A percentile compares a stretch with the other conserved stretches of the same genome.
These are phyloP conservation scores for Ctenodactylus gundi DNA, from an alignment of 2,113 vertebrate genomes.

Conservation along the genomic window DNA sequence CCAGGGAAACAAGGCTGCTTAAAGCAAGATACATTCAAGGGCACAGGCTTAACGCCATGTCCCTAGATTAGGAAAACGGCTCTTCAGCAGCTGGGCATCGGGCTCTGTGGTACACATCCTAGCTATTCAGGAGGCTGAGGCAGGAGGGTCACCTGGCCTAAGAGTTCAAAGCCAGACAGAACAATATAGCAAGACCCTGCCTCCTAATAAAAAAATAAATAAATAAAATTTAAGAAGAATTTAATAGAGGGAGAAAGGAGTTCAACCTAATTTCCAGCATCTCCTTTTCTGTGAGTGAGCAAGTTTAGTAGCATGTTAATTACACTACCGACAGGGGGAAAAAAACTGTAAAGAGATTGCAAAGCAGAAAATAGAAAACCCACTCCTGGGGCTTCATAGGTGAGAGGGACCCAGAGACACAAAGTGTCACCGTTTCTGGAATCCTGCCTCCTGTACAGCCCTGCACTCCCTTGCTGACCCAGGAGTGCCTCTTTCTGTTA, in stretches of 20 bases:
- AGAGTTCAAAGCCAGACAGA: background rate
- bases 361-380: slow-evolving; percentile 28
- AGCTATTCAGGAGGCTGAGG: background rate
- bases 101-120: background rate
- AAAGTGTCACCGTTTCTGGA: background rate
- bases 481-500: background rate
- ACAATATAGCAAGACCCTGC: background rate
- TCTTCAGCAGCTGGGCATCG: background rate
- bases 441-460: background rate
- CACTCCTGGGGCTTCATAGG: background rate
- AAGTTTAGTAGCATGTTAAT: slow-evolving; percentile 28
- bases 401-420: background rate
- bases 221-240: background rate
- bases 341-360: background rate
- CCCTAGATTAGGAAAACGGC: background rate
- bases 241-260: background rate
- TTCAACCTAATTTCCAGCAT: slow-evolving; percentile 40
- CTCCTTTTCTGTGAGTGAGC: background rate
- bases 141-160: background rate
- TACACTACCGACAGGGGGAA: background rate
- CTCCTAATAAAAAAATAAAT: background rate
- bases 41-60: rapidly evolving
- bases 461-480: background rate
- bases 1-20: too few species aligned
- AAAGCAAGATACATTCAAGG: background rate